Evolutionary conservation across 1,140 invertebrate genomes (phyloP).

Genomic region (Proctacanthus coquilletti): DNA sequence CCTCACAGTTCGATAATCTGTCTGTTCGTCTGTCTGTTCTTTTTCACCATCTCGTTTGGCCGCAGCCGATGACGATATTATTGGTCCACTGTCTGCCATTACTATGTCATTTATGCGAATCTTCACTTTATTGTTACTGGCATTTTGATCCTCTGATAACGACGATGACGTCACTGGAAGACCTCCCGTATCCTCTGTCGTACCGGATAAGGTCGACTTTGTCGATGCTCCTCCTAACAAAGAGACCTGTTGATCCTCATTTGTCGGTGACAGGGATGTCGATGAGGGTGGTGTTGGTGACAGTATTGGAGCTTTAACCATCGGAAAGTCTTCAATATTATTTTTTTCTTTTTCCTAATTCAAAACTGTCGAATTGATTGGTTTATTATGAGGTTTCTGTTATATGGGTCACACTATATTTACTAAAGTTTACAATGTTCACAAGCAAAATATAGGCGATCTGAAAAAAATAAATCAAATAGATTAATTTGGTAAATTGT

Average conservation of each 20-base stretch:
- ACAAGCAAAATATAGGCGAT: background rate
- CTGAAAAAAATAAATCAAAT: background rate
- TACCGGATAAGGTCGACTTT: too few relatives aligned
- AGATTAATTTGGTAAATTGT: background rate
- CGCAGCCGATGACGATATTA: too few relatives aligned
- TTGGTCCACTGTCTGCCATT: too few relatives aligned
- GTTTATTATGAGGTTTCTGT: background rate
- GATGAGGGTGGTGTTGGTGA: too few relatives aligned
- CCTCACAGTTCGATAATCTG: too few relatives aligned
- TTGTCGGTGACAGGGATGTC: too few relatives aligned
- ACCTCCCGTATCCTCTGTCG: constrained; percentile 9
- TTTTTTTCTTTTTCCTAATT: background rate
- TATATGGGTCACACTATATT: too few relatives aligned
- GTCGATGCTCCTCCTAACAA: too few relatives aligned
- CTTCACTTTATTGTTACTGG: constrained; percentile 10
- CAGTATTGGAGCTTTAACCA: background rate
- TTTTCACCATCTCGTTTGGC: too few relatives aligned
- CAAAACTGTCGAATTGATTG: background rate
- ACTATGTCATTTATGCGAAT: background rate
- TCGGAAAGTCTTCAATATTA: background rate
- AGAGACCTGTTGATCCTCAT: too few relatives aligned
- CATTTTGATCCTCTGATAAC: constrained; percentile 18
- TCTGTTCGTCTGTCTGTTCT: too few relatives aligned
- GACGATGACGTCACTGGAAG: constrained; percentile 3
- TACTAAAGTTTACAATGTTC: too few relatives aligned